These are phyloP conservation scores for Holocentrus rufus DNA, from an alignment of 2,797 vertebrate species.

Conservation along the genomic window DNA sequence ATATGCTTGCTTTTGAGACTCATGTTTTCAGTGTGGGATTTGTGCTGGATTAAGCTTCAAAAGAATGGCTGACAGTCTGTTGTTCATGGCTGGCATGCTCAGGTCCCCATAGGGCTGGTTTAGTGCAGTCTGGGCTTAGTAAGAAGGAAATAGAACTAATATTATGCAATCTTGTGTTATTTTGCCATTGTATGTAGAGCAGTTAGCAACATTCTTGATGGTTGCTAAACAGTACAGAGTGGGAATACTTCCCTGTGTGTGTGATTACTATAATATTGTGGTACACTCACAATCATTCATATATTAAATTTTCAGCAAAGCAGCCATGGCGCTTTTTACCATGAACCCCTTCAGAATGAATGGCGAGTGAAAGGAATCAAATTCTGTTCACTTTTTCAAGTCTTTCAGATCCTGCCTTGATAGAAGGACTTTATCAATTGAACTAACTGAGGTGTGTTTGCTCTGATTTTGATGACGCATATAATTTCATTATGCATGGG, in stretches of 20 bases:
- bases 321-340: conserved; percentile 25
- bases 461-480: conserved; percentile 66
- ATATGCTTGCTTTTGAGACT: conserved; percentile 75
- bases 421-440: conserved; percentile 63
- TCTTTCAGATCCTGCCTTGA: conserved; percentile 36
- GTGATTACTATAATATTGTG: conserved; percentile 29
- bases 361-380: conserved; percentile 37
- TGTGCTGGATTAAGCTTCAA: conserved; percentile 80
- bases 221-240: conserved; percentile 34
- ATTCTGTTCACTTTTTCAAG: conserved; percentile 54
- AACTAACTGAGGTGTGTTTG: conserved; percentile 69
- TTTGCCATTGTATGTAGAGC: conserved; percentile 20
- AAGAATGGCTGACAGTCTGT: conserved; percentile 74
- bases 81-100: conserved; percentile 72
- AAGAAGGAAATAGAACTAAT: conserved; percentile 52
- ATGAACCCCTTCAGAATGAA: conserved; percentile 30
- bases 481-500: conserved; percentile 74
- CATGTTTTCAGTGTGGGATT: conserved; percentile 78
- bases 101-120: conserved; percentile 61
- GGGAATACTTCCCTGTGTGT: conserved; percentile 30
- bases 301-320: conserved; percentile 28
- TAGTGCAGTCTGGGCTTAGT: conserved; percentile 60
- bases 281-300: conserved; percentile 30
- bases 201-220: conserved; percentile 20
- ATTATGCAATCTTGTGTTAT: conserved; percentile 56